Evolutionary conservation across 1,140 invertebrate species (phyloP).

Genomic region (Temnothorax curvispinosus): DNA sequence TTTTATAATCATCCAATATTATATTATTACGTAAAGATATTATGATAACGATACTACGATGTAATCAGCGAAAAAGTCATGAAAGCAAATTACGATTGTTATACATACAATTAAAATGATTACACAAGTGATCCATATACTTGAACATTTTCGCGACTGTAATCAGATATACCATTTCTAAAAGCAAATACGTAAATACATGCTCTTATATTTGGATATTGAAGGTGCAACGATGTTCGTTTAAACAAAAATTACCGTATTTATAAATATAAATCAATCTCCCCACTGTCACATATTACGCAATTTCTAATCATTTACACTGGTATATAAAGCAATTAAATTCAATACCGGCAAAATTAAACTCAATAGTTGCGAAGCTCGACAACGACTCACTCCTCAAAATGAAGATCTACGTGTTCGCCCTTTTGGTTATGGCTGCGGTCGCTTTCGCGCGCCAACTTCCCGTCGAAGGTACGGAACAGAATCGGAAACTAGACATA

Average conservation of each 20-base stretch:
- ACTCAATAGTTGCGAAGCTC: neutral
- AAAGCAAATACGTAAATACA: neutral
- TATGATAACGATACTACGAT: too few relatives aligned
- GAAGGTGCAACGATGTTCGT: neutral
- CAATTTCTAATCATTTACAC: neutral
- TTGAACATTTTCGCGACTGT: neutral
- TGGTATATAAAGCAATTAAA: neutral
- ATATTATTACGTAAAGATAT: neutral
- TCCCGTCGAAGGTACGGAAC: neutral
- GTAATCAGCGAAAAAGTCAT: neutral
- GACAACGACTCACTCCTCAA: neutral
- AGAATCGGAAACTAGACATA: neutral
- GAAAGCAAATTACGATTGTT: neutral
- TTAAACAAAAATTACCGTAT: neutral
- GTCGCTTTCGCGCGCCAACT: neutral
- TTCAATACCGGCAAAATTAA: neutral
- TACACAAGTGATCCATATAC: neutral
- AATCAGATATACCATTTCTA: neutral
- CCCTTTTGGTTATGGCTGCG: neutral
- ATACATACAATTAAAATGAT: neutral
- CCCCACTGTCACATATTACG: neutral
- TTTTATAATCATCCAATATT: neutral
- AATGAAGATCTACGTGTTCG: constrained; percentile 6
- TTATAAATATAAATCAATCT: neutral
- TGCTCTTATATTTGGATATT: neutral